These are phyloP conservation scores for Arenicola marina DNA, from an alignment of 2,888 invertebrate genomes.

Conservation along the genomic window DNA sequence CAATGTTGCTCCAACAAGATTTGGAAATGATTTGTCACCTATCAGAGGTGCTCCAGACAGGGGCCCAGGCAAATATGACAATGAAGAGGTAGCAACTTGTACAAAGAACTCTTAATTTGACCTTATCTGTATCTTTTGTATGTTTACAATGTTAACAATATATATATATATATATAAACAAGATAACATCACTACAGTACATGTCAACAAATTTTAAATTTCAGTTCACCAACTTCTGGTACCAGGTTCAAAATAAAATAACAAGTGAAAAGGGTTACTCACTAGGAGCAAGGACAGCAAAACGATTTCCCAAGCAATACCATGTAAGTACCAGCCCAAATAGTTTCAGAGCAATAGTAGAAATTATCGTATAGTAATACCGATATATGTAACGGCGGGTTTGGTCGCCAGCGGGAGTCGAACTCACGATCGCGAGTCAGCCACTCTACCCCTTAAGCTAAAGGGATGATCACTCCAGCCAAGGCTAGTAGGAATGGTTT, in stretches of 20 bases:
- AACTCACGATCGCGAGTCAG: too few relatives aligned
- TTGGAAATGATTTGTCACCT: slow-evolving; percentile 57
- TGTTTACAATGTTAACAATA: background rate
- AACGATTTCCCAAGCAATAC: too few relatives aligned
- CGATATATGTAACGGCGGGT: too few relatives aligned
- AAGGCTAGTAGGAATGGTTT: too few relatives aligned
- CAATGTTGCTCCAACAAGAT: slow-evolving; percentile 54
- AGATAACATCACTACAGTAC: background rate
- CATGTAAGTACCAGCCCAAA: too few relatives aligned
- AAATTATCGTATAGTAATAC: too few relatives aligned
- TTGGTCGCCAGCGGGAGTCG: too few relatives aligned
- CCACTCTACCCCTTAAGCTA: too few relatives aligned
- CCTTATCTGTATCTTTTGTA: background rate
- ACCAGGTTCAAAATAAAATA: slow-evolving; percentile 49
- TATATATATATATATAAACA: background rate
- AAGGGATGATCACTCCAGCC: too few relatives aligned
- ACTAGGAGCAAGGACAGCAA: slow-evolving; percentile 57
- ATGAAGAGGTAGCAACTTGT: slow-evolving; percentile 58
- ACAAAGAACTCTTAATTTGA: background rate
- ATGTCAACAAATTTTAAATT: background rate
- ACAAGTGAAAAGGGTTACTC: slow-evolving; percentile 57
- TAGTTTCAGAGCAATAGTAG: too few relatives aligned
- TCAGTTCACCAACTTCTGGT: slow-evolving; percentile 40
- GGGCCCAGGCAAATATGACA: slow-evolving; percentile 59
- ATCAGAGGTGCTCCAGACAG: slow-evolving; percentile 55